Evolutionary conservation across 2,888 invertebrate species (phyloP), one percentile per base, ranked within the genome.

Genomic region (Nymphalis urticae): DNA sequence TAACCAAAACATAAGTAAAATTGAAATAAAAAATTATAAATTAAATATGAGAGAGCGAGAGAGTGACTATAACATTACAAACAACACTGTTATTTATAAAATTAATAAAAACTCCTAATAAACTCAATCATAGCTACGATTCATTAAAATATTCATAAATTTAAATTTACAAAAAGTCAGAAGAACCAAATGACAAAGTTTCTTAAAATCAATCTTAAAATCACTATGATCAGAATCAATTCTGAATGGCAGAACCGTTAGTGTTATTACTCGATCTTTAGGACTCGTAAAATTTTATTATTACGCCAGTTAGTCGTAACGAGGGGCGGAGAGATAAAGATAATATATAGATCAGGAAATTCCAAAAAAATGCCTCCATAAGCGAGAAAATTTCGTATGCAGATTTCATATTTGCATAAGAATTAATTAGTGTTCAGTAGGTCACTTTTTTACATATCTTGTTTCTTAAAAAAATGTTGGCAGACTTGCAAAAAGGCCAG

Each of bases 221-320:
- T 27, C 53, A 67, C 48, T 66, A 69, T 64, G 61, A 66, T 61
- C 32, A 47, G 50, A 69, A 69, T 66, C 64, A 72, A 71, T 70
- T 72, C 67, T 48, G 53, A 70, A 65, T 69, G 71, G 61, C 64
- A 66, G 71, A 72, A 60, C 53, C 64, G 68, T 68, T 66, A 70
- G 50, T 67, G 63, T 64, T 70, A 72, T 70, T 54, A 54, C 66
- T 67, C 66, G 65, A 73, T 70, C 62, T 73, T 72, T 68, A 68
- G 65, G 62, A 61, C 48, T 66, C 69, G 69, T 75, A 75, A 72
- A 75, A 73, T 72, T 75, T 73, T 73, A 75, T 73, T 73, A 69
- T 72, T 66, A 72, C 68, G 68, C 62, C 72, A 72, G 70, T 75
- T 75, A 73, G 70, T 65, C 36, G 69, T 73, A 71, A 73, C 69